Evolutionary conservation across 2,113 vertebrate genomes (phyloP), one percentile per base, ranked within the genome.

Genomic region (Nothoprocta perdicaria): DNA sequence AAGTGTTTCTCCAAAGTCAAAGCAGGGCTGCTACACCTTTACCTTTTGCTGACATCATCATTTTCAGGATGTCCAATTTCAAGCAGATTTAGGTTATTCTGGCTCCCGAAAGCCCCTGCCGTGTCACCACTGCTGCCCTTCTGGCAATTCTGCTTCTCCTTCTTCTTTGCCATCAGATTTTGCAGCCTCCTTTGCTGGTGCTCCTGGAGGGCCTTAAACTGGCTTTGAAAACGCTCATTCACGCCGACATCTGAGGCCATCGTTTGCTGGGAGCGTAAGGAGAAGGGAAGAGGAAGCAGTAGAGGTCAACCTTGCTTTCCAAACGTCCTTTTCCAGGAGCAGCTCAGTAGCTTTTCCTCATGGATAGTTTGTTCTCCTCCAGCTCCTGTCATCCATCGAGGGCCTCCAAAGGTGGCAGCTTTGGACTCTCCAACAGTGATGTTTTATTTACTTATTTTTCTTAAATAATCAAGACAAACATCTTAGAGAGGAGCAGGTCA

Each of bases 191-290:
- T 98, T 58, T 96, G 98, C 93, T 99, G 98, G 80, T 99, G 98
- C 60, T 98, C 97, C 96, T 99, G 98, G 18, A 99, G 97, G 4
- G 96, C 96, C 96, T 98, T 98, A 83, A 99, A 98, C 96, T 99
- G 98, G 75, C 98, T 97, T 92, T 96, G 97, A 89, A 98, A 88
- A 27, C 93, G 89, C 55, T 98, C 97, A 8, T 95, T 96, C 6
- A 93, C 67, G 41, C 89, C 86, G 23, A 96, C 87, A 1, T 96
- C 96, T 2, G 96, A 89, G 58, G 98, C 97, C 98, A 98, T 98
- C 35, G 26, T 79, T 90, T 41, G 55, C 97, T 96, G 31, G 58
- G 89, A 90, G 41, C 66, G 26, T 14, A 63, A 75, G 11, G 7
- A 63, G 83, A 80, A 45, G 38, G 31, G 74, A 81, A 90, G 17